phyloP scores from a whole-genome alignment of 1,140 invertebrate genomes.

The Phymastichus coffea region DNA sequence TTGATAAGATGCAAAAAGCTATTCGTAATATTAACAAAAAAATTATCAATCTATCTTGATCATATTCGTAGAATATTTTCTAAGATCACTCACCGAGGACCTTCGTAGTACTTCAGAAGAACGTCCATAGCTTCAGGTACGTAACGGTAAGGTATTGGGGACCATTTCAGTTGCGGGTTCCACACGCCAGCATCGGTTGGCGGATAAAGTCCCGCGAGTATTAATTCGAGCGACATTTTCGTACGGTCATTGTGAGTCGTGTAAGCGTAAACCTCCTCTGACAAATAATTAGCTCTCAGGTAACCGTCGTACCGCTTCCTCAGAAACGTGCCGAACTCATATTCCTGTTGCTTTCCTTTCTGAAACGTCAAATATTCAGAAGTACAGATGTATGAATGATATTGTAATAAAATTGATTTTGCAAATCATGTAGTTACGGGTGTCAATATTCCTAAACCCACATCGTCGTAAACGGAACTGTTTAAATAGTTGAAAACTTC shows the following conservation, averaged over 20 bases:
- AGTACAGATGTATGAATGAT: too few relatives aligned
- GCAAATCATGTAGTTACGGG: too few relatives aligned
- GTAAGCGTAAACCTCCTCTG: conserved; percentile 38
- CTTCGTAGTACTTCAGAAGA: not conserved
- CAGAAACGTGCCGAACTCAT: not conserved
- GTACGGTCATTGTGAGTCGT: conserved; percentile 58
- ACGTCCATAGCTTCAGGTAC: conserved; percentile 45
- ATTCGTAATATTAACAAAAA: too few relatives aligned
- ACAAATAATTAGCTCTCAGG: conserved; percentile 51
- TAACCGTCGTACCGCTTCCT: conserved; percentile 25
- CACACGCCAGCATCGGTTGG: conserved; percentile 52
- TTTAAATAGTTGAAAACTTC: too few relatives aligned
- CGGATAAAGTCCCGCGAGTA: conserved; percentile 57
- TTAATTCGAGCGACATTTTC: conserved; percentile 59
- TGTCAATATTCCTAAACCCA: too few relatives aligned
- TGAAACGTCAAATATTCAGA: too few relatives aligned
- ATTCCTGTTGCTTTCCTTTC: not conserved
- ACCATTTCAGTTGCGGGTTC: conserved; percentile 56
- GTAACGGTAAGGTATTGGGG: conserved; percentile 58
- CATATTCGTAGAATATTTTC: too few relatives aligned
- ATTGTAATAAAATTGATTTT: too few relatives aligned
- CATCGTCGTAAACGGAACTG: too few relatives aligned
- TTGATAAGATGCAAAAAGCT: too few relatives aligned
- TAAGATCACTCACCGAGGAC: too few relatives aligned
- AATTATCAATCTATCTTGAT: too few relatives aligned